These are phyloP conservation scores for Ectemnius continuus DNA, from an alignment of 2,888 invertebrate genomes.

Conservation along the genomic window DNA sequence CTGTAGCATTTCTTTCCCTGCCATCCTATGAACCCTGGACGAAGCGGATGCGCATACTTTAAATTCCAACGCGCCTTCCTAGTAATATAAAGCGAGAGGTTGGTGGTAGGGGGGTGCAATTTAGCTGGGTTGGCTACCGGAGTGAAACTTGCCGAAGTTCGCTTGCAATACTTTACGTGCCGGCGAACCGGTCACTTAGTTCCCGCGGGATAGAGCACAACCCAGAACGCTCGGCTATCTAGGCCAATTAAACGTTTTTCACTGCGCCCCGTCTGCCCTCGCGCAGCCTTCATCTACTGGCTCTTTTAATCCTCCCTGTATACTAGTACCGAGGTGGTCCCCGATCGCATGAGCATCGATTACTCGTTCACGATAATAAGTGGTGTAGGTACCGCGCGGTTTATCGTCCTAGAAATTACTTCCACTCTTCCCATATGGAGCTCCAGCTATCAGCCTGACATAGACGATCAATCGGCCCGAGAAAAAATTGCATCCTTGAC, in stretches of 20 bases:
- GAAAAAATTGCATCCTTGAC: too few species aligned
- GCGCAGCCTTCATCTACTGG: not conserved
- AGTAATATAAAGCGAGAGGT: constrained; percentile 33
- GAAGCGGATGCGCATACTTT: constrained; percentile 58
- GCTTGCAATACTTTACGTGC: constrained; percentile 55
- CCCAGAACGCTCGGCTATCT: constrained; percentile 32
- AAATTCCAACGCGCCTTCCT: constrained; percentile 46
- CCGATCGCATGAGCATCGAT: constrained; percentile 52
- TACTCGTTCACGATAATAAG: constrained; percentile 56
- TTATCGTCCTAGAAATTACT: not conserved
- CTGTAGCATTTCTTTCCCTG: constrained; percentile 42
- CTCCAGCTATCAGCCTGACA: not conserved
- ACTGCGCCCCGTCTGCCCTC: constrained; percentile 19
- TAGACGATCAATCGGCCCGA: not conserved
- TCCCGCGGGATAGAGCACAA: constrained; percentile 9
- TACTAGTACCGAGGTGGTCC: constrained; percentile 22
- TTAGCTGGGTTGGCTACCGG: constrained; percentile 36
- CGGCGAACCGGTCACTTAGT: constrained; percentile 57
- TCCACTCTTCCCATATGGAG: not conserved
- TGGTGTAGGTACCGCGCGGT: constrained; percentile 8
- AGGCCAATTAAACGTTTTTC: constrained; percentile 51
- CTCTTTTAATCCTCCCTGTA: not conserved
- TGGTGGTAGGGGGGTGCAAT: constrained; percentile 32
- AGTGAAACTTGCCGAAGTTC: constrained; percentile 54
- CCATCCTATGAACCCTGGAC: constrained; percentile 45